These are phyloP conservation scores for Pandemis heparana DNA, from an alignment of 2,888 invertebrate species.

Conservation along the genomic window DNA sequence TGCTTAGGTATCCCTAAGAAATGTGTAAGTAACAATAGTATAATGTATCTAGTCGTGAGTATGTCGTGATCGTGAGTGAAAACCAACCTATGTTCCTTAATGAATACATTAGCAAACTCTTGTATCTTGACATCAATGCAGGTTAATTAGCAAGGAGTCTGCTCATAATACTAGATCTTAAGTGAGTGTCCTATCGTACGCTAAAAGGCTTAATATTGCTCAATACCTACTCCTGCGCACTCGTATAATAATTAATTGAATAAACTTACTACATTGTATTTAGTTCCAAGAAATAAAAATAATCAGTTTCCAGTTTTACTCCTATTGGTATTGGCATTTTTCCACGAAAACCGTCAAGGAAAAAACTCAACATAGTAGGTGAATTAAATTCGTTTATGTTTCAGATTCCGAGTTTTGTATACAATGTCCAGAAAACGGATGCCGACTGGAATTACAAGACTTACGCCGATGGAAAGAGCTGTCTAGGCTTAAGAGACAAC, in stretches of 20 bases:
- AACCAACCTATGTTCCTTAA: not conserved
- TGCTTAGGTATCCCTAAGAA: no score
- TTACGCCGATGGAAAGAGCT: slow-evolving; percentile 63
- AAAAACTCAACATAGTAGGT: no score
- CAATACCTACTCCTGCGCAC: no score
- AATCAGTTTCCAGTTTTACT: not conserved
- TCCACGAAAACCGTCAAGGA: no score
- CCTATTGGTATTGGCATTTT: not conserved
- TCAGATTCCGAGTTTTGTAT: slow-evolving; percentile 68
- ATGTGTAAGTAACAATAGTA: no score
- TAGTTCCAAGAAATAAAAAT: not conserved
- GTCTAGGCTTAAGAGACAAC: slow-evolving; percentile 67
- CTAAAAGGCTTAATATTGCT: not conserved
- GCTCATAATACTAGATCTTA: not conserved
- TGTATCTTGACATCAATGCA: not conserved
- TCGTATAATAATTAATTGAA: no score
- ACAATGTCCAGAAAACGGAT: slow-evolving; percentile 60
- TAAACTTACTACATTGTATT: not conserved
- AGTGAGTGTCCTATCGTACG: not conserved
- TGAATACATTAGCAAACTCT: slow-evolving; percentile 46
- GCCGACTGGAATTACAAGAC: slow-evolving; percentile 85
- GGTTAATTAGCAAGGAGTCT: not conserved
- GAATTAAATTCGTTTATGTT: slow-evolving; percentile 44
- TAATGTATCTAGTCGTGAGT: no score
- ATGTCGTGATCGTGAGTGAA: no score